phyloP scores from a whole-genome alignment of 1,140 invertebrate species.

The Adoxophyes honmai region DNA sequence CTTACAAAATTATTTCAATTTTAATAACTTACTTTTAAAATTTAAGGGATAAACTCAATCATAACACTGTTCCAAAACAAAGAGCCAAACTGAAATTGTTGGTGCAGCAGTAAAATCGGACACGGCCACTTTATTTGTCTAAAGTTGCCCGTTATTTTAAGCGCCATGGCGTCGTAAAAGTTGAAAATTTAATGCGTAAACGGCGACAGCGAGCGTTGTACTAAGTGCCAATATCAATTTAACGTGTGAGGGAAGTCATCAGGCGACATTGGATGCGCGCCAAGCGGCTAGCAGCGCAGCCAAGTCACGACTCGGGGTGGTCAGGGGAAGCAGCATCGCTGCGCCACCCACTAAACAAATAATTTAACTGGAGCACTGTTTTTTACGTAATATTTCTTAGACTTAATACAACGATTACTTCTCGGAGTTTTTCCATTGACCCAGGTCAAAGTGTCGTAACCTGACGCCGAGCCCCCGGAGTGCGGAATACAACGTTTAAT shows the following conservation, averaged over 20 bases:
- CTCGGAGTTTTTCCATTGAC: background rate
- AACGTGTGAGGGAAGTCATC: slow-evolving; percentile 48
- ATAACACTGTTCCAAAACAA: no score
- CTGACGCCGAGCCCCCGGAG: background rate
- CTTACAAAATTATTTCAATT: no score
- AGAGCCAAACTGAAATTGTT: slow-evolving; percentile 13
- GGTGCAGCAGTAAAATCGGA: background rate
- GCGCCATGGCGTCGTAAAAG: slow-evolving; percentile 19
- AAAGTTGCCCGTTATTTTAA: slow-evolving; percentile 4
- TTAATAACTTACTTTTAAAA: no score
- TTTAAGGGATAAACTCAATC: no score
- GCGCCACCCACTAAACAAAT: slow-evolving; percentile 28
- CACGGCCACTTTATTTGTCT: slow-evolving; percentile 5
- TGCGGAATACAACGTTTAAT: slow-evolving; percentile 29
- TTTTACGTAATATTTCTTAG: background rate
- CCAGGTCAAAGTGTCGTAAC: slow-evolving; percentile 1
- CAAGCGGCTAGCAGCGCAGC: slow-evolving; percentile 33
- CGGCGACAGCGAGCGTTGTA: slow-evolving; percentile 28
- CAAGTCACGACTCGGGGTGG: slow-evolving; percentile 38
- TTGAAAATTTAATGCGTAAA: slow-evolving; percentile 32
- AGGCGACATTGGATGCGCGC: slow-evolving; percentile 37
- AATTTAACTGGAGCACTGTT: background rate
- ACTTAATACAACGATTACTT: slow-evolving; percentile 3
- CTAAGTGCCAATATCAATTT: slow-evolving; percentile 59
- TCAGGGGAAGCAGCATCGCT: slow-evolving; percentile 31